Evolutionary conservation across 2,888 invertebrate genomes (phyloP), one percentile per base, ranked within the genome.

Genomic region (Subacronicta megacephala): DNA sequence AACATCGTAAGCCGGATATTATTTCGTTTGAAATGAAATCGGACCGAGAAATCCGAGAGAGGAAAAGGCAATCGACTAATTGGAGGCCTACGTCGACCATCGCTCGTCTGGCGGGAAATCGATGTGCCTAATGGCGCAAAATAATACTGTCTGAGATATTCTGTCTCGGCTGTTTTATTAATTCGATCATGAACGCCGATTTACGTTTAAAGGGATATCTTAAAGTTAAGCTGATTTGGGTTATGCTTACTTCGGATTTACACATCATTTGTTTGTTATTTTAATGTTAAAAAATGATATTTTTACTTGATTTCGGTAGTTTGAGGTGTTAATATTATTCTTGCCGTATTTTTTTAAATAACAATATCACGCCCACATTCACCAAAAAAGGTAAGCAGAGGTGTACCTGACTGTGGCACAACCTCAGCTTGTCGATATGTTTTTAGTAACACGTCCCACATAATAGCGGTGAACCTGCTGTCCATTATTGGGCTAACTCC

Each of bases 1-100:
- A 23, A 41, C 40, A 46, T 38, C 20, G 40, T 53, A 46, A 60
- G 23, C 18, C 61, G 65, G 50, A 51, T 54, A 50, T 65, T 57
- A 70, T 57, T 65, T 62, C 54, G 15, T 31, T 52, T 45, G 65
- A 60, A 61, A 71, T 55, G 20, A 33, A 72, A 58, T 69, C 50
- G 56, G 67, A 50, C 15, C 44, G 52, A 61, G 68, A 65, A 72
- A 58, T 50, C 41, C 15, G 69, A 64, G 58, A 61, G 59, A 62
- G 53, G 56, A 40, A 57, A 69, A 60, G 65, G 56, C 66, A 60
- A 55, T 58, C 46, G 53, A 46, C 57, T 72, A 69, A 72, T 72
- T 72, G 66, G 60, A 55, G 45, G 55, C 37, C 52, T 52, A n/a
- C 51, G 62, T 44, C 67, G 51, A 23, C 60, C 70, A 46, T 72